Conservation (phyloP, 2,888 invertebrate species). For the Epistrophe eligans region DNA sequence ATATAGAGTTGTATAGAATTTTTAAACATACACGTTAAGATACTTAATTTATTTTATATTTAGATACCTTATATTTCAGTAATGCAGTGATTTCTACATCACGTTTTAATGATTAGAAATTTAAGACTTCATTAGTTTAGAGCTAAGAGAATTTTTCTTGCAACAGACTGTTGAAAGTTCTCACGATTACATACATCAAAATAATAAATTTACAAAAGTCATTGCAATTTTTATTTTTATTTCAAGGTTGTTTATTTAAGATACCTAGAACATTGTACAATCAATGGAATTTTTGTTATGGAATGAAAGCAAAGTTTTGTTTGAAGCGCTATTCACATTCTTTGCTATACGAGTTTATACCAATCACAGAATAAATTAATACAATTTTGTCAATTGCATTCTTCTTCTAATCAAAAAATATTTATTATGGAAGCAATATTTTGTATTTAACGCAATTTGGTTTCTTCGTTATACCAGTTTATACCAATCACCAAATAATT, state of each 20-base stretch:
- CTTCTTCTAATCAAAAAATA: too few relatives aligned
- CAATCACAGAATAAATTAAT: background rate
- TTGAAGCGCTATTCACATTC: background rate
- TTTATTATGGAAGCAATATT: too few relatives aligned
- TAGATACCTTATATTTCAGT: background rate
- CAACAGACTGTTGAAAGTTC: background rate
- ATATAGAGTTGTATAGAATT: background rate
- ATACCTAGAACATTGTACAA: background rate
- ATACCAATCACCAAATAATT: too few relatives aligned
- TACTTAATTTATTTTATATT: conserved; percentile 4
- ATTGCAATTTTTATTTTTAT: background rate
- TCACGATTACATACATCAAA: background rate
- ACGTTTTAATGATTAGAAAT: conserved; percentile 28
- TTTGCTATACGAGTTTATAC: background rate
- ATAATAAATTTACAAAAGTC: background rate
- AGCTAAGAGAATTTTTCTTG: background rate
- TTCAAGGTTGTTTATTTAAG: conserved; percentile 11
- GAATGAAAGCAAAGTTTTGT: background rate
- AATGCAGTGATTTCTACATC: conserved; percentile 21
- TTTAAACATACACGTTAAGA: conserved; percentile 9
- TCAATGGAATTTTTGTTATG: background rate
- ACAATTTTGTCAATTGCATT: background rate
- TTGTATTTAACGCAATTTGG: too few relatives aligned
- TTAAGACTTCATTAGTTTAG: background rate
- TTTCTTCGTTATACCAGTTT: background rate